A percentile compares a stretch with the other conserved stretches of the same genome.
phyloP scores from a whole-genome alignment of 1,140 invertebrate genomes.

The Bilobella aurantiaca region DNA sequence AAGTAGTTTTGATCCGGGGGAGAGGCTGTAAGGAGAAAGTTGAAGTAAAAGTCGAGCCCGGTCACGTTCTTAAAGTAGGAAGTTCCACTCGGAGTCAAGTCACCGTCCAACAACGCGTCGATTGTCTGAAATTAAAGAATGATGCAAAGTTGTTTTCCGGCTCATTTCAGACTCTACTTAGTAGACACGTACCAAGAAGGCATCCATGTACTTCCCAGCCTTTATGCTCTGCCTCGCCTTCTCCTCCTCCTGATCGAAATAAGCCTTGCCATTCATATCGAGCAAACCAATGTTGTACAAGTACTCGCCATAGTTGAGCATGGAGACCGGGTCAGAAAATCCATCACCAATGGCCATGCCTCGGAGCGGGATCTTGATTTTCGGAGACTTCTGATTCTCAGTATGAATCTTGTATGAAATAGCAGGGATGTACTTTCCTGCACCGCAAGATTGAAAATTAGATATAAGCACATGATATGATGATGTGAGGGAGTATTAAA shows the following conservation, averaged over 20 bases:
- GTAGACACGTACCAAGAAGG: neutral
- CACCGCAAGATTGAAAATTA: no score
- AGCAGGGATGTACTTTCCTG: slow-evolving; percentile 60
- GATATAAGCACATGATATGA: no score
- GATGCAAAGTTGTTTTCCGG: neutral
- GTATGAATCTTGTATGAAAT: slow-evolving; percentile 62
- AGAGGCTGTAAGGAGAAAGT: slow-evolving; percentile 38
- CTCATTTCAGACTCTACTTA: no score
- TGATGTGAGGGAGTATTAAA: no score
- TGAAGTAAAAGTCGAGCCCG: slow-evolving; percentile 45
- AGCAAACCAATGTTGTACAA: slow-evolving; percentile 45
- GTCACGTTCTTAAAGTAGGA: slow-evolving; percentile 45
- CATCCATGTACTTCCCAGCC: neutral
- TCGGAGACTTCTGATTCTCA: slow-evolving; percentile 42
- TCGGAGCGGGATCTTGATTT: slow-evolving; percentile 24
- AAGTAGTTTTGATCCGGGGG: slow-evolving; percentile 2
- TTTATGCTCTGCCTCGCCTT: slow-evolving; percentile 22
- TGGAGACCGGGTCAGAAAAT: slow-evolving; percentile 43
- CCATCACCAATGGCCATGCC: slow-evolving; percentile 48
- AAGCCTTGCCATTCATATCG: slow-evolving; percentile 39
- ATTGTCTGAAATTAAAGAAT: slow-evolving; percentile 38
- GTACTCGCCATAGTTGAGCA: slow-evolving; percentile 44
- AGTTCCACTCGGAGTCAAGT: slow-evolving; percentile 38
- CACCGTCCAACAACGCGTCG: slow-evolving; percentile 44
- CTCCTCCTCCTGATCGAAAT: slow-evolving; percentile 40